Percentiles rank a stretch among this genome's conserved stretches.
phyloP scores from a whole-genome alignment of 2,113 vertebrate species.

The Phalacrocorax aristotelis region DNA sequence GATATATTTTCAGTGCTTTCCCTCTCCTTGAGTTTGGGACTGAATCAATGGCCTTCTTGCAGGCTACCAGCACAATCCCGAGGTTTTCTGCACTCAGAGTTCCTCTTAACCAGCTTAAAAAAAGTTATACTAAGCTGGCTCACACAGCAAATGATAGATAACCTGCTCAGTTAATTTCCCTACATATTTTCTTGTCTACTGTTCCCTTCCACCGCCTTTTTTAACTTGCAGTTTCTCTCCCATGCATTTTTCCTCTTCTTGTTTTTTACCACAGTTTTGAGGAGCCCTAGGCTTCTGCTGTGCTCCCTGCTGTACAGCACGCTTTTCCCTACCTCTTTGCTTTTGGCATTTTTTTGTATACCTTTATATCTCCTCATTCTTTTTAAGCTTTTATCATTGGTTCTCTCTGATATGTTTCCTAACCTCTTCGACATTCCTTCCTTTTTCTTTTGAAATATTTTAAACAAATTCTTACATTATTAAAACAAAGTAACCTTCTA shows the following conservation, averaged over 20 bases:
- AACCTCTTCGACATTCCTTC: neutral
- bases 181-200: neutral
- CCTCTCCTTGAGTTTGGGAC: neutral
- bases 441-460: neutral
- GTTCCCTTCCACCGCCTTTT: neutral
- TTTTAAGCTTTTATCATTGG: neutral
- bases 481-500: neutral
- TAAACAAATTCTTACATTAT: neutral
- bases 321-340: neutral
- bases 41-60: neutral
- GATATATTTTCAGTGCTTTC: neutral
- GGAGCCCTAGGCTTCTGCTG: neutral
- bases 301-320: neutral
- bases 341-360: neutral
- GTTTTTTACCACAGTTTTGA: neutral
- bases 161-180: neutral
- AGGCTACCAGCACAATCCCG: neutral
- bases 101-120: neutral
- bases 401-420: neutral
- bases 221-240: neutral
- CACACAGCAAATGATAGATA: neutral
- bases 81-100: neutral
- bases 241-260: neutral
- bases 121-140: neutral
- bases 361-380: neutral